Evolutionary conservation across 2,888 invertebrate species (phyloP), one percentile per base, ranked within the genome.

Genomic region (Ypsolopha sequella): DNA sequence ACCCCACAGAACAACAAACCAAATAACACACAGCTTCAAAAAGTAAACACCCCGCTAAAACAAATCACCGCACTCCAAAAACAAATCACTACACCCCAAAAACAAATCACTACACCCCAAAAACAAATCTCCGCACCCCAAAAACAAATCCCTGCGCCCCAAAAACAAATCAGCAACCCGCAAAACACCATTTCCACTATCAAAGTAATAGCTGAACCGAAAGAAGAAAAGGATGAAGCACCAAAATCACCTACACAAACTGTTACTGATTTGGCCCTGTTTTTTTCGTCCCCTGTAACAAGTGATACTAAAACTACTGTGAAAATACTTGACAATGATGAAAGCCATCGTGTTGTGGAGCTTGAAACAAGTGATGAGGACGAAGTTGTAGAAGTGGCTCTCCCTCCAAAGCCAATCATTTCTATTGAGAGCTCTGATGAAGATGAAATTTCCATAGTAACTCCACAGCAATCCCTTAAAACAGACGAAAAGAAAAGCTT

Each of bases 341-440:
- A 60, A 11, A 56, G 61, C 6, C 59, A 58, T 6, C 57, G 64
- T 41, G 65, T 81, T 53, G 56, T 79, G 36, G 64, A 66, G 41
- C 65, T 86, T 34, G 73, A 78, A 55, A 68, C 82, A 45, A 86
- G 86, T 63, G 85, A 84, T 63, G 87, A 86, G 50, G 86, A 86
- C 68, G 87, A 87, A 56, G 86, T 87, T 11, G 65, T 87, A 54
- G 87, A 85, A 63, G 73, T 87, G 35, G 77, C 69, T n/a, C 56
- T 87, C 45, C 84, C 82, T 52, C 80, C 82, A 2, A 81, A 81
- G 60, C 85, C 82, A 0, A 84, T 82, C 8, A 85, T 87, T 48
- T 85, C 80, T 11, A 81, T 87, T 55, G 86, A 86, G 55, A 87
- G 86, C 62, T 87, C 87, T 10, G 87, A 87, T 63, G 87, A 87